Percentiles rank a stretch among this genome's conserved stretches.
phyloP scores from a whole-genome alignment of 2,797 vertebrate genomes.

The Smutsia gigantea region DNA sequence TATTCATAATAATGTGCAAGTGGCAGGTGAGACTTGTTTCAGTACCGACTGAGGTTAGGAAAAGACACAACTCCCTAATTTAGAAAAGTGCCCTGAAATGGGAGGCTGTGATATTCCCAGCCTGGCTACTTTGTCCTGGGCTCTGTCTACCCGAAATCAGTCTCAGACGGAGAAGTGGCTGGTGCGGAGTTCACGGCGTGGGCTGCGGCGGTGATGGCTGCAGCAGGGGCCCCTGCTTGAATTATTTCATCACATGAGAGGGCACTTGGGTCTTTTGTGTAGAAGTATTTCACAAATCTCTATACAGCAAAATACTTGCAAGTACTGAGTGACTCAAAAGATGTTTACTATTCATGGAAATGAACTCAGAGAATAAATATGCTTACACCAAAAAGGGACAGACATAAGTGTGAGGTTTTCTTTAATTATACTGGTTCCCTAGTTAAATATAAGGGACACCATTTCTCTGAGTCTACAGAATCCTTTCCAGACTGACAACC shows the following conservation, averaged over 20 bases:
- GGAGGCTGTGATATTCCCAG: not conserved
- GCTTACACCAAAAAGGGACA: not conserved
- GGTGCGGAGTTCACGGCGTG: rapidly evolving
- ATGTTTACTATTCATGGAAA: not conserved
- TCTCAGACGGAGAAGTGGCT: not conserved
- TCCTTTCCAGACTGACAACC: conserved; percentile 1
- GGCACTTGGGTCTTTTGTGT: not conserved
- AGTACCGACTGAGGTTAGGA: not conserved
- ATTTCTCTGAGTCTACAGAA: not conserved
- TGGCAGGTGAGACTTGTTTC: not conserved
- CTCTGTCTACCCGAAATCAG: not conserved
- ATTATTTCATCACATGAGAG: not conserved
- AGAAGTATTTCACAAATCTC: not conserved
- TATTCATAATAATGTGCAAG: not conserved
- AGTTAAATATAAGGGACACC: not conserved
- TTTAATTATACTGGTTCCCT: conserved; percentile 5
- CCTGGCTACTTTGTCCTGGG: not conserved
- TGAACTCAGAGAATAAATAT: not conserved
- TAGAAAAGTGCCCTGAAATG: not conserved
- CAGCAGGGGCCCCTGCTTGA: not conserved
- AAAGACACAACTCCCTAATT: not conserved
- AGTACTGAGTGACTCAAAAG: conserved; percentile 20
- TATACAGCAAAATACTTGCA: not conserved
- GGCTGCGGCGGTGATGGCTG: too few species aligned
- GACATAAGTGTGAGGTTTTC: not conserved